Evolutionary conservation across 2,797 vertebrate species (phyloP).

Genomic region (Cyclura pinguis): DNA sequence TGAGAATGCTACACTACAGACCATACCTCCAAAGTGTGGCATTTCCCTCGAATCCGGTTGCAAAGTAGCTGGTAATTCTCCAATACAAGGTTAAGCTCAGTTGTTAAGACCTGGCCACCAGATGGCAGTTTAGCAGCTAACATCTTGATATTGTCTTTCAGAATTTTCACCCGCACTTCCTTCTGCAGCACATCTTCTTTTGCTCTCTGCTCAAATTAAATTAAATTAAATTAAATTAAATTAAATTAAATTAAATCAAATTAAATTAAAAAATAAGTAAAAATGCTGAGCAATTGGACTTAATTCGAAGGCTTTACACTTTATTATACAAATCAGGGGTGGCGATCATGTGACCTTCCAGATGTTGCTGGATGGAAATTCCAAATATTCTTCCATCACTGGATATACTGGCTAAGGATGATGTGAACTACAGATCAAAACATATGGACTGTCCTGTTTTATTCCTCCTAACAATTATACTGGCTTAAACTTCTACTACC

Average conservation of each 20-base stretch:
- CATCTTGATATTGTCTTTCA: slow-evolving; percentile 94
- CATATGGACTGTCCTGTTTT: not conserved
- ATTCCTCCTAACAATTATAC: not conserved
- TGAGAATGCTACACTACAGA: not conserved
- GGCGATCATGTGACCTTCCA: not conserved
- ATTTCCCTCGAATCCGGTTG: slow-evolving; percentile 95
- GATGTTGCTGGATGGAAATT: not conserved
- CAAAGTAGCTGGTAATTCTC: slow-evolving; percentile 96
- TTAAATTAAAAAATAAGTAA: no score
- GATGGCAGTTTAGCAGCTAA: slow-evolving; percentile 85
- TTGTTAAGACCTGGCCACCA: slow-evolving; percentile 86
- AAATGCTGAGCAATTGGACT: not conserved
- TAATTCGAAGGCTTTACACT: not conserved
- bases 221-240: no score
- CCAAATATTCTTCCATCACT: no score
- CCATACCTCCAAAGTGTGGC: slow-evolving; percentile 94
- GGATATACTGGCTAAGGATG: no score
- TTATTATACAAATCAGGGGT: not conserved
- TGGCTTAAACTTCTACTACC: no score
- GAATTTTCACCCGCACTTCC: slow-evolving; percentile 97
- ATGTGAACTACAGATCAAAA: no score
- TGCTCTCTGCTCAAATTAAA: slow-evolving; percentile 84
- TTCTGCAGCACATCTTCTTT: slow-evolving; percentile 99
- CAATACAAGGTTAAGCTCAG: slow-evolving; percentile 87
- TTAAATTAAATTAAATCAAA: no score